Evolutionary conservation across 2,888 invertebrate species (phyloP), one percentile per base, ranked within the genome.

Genomic region (Thalpophila matura): DNA sequence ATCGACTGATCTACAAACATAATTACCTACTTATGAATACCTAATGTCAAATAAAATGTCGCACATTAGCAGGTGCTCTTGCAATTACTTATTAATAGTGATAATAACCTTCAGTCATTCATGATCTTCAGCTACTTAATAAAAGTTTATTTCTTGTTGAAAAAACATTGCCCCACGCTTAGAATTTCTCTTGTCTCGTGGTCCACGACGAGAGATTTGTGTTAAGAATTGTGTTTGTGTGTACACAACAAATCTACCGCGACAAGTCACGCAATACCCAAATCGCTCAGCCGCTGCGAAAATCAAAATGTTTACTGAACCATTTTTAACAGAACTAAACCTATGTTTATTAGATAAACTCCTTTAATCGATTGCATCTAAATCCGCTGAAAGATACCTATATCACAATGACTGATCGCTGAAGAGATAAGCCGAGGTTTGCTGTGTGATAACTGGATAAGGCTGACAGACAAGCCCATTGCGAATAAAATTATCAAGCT

Each of bases 361-460:
- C n/a, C n/a, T n/a, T n/a, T n/a, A n/a, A n/a, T n/a, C n/a, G n/a
- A n/a, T n/a, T n/a, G n/a, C n/a, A n/a, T n/a, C 9, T 1, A 12
- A 22, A 43, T 14, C 9, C 6, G 1, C 61, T 61, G 7, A 31
- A 43, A 43, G 22, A 2, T 26, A 16, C 29, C 14, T 18, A 26
- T 38, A 22, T 18, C 10, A 45, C 12, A 26, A 31, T 33, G 0
- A 66, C 1, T 46, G 14, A 57, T 42, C 33, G 10, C 22, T 7
- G 3, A 18, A 35, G 14, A 1, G 46, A 67, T 20, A 66, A 29
- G 2, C 1, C 12, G 1, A 20, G 10, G 10, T 20, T 38, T 42
- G 27, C 14, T 7, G 10, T 20, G 29, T 42, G 27, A 12, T 7
- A 4, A 56, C 2, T n/a, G n/a, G 66, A 56, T 56, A 63, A 24